Base-by-base conservation (phyloP, 2,113 vertebrate genomes). In the Balaeniceps rex region DNA sequence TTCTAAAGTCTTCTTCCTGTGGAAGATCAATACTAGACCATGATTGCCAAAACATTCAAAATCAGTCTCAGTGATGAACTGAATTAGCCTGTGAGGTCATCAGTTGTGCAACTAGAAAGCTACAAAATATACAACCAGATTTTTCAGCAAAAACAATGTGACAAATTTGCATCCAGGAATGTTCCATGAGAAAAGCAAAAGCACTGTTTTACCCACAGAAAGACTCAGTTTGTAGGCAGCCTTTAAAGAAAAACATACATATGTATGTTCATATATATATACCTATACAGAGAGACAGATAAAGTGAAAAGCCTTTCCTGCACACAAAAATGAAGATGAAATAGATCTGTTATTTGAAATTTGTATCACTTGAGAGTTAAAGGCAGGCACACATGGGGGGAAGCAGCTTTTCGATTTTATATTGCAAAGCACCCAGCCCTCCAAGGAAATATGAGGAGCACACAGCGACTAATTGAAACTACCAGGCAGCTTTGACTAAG, bases 401-500 rank as follows among this genome's bases (percentile, higher is more conserved):
- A 84, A 89, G 38, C 10, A 94, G 74, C 15, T 91, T 89, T 95
- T 94, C 69, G 65, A 79, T 94, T 89, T 91, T 66, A 74, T 76
- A 61, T 46, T 80, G 81, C 36, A 74, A 87, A 87, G 28, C 66
- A 89, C 40, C 72, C 72, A 82, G 28, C 36, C 57, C 91, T 87
- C 89, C 72, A 90, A 88, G 91, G 94, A 91, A 94, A 94, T 89
- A 83, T 4, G 42, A 66, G 21, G 44, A 86, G 44, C 79, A 82
- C 61, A 47, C 18, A 72, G 63, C 31, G 85, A 80, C 63, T 93
- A 93, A 95, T 82, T 89, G 93, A 93, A 89, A 95, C 57, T 72
- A 94, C 55, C 54, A 91, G 74, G 42, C 78, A 91, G 74, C 70
- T 91, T 85, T 91, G 77, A 81, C 90, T 84, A 93, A 90, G 74